Conservation (phyloP, 92 coral and sea anemone genomes). For the Paragorgia papillata region DNA sequence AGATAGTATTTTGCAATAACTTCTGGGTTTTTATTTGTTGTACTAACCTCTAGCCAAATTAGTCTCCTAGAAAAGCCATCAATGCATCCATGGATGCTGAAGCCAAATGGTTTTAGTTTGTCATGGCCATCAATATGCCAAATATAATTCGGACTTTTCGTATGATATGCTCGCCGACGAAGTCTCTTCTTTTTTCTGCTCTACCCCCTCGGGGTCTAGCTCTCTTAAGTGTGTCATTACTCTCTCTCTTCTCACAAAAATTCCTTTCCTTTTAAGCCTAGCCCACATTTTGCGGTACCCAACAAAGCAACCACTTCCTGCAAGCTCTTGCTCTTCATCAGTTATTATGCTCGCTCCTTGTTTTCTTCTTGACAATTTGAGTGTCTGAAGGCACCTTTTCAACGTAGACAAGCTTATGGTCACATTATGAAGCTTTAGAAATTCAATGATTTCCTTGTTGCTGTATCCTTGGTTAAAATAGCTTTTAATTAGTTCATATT, state of each 20-base stretch:
- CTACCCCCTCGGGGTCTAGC: constrained; percentile 62
- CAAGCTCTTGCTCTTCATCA: constrained; percentile 47
- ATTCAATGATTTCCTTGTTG: constrained; percentile 50
- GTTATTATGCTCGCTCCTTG: constrained; percentile 17
- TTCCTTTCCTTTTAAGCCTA: constrained; percentile 36
- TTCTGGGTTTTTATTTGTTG: constrained; percentile 40
- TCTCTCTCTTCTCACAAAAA: constrained; percentile 39
- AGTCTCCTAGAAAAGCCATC: constrained; percentile 40
- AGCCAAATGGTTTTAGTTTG: too few relatives aligned
- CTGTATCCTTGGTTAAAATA: constrained; percentile 55
- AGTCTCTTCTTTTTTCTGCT: constrained; percentile 44
- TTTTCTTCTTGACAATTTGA: constrained; percentile 45
- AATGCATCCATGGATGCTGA: constrained; percentile 34
- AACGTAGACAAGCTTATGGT: constrained; percentile 45
- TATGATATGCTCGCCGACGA: constrained; percentile 38
- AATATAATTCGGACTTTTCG: constrained; percentile 42
- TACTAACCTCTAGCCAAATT: constrained; percentile 47
- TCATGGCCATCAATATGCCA: constrained; percentile 56
- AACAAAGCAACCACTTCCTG: constrained; percentile 33
- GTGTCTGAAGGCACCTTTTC: constrained; percentile 46
- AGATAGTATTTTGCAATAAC: constrained; percentile 40
- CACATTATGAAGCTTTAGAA: constrained; percentile 58
- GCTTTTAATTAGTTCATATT: constrained; percentile 40
- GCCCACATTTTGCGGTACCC: constrained; percentile 56
- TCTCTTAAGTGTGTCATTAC: constrained; percentile 45